Evolutionary conservation across 1,140 invertebrate genomes (phyloP), one percentile per base, ranked within the genome.

Genomic region (Stenopsyche tienmushanensis): DNA sequence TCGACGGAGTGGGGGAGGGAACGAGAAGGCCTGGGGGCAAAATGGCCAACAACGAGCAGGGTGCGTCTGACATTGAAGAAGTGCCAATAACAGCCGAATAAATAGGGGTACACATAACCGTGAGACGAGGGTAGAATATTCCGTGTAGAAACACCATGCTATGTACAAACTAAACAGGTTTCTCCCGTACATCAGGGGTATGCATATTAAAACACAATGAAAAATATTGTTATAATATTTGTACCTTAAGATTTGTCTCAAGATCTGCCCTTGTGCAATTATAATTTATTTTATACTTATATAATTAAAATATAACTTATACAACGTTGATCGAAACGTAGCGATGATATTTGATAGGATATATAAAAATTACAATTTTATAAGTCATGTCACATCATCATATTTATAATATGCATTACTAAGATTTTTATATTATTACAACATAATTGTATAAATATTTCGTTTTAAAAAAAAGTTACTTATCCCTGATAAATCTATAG

Each of bases 11-110:
- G 23, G 52, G 67, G 71, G 72, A 72, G 73, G 73, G 72, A 69
- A 57, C 52, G 66, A 69, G 66, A 24, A 10, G 64, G 73, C 72
- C n/a, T n/a, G 77, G 72, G 73, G 29, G 10, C 24, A 42, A 53
- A 52, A 62, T 60, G 66, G 74, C 74, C 74, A 77, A 76, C 76
- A 72, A 71, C 67, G 71, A 73, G 72, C 79, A 80, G 78, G 80
- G 80, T 81, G 80, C 78, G 77, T 71, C 76, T 80, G 80, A 81
- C 80, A 80, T 79, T 81, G 80, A 81, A 80, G 79, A 80, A 81
- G 78, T 80, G 78, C 77, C 78, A 80, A 81, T 81, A 81, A 81
- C 76, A 75, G 77, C 75, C 78, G 80, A 79, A 81, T 81, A 81
- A 81, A 79, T 79, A 78, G 77, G 77, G 78, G 77, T 76, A 47